Conservation (phyloP, 2,888 invertebrate species). For the Patella caerulea region DNA sequence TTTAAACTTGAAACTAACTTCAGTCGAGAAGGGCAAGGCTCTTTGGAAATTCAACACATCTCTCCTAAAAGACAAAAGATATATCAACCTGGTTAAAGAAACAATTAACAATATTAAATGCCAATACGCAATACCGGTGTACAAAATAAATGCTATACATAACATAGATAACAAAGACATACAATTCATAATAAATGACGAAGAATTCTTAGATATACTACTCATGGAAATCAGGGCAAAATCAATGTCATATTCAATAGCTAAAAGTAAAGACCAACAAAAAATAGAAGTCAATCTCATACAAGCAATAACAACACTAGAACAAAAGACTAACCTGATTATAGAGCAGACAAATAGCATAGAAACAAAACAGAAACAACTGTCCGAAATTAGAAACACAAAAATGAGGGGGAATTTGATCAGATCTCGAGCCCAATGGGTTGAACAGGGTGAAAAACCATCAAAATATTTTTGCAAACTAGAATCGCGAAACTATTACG, state of each 20-base stretch:
- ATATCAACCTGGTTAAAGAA: slow-evolving; percentile 16
- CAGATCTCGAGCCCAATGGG: slow-evolving; percentile 12
- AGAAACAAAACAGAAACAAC: slow-evolving; percentile 9
- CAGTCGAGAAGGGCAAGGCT: slow-evolving; percentile 13
- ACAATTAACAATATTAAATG: slow-evolving; percentile 12
- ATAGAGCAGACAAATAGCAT: neutral
- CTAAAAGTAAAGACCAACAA: neutral
- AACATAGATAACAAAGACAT: slow-evolving; percentile 14
- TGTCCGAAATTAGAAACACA: neutral
- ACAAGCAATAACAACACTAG: neutral
- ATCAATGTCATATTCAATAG: slow-evolving; percentile 16
- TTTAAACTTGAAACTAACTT: slow-evolving; percentile 1
- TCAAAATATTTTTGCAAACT: slow-evolving; percentile 28
- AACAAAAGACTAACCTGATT: neutral
- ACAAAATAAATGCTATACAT: slow-evolving; percentile 16
- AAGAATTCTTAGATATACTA: slow-evolving; percentile 25
- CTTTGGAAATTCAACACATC: slow-evolving; percentile 29
- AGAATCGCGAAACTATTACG: slow-evolving; percentile 14
- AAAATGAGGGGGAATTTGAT: slow-evolving; percentile 15
- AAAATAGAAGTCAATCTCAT: neutral
- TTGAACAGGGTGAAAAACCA: slow-evolving; percentile 24
- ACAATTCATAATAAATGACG: slow-evolving; percentile 22
- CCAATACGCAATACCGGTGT: slow-evolving; percentile 22
- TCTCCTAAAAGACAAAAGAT: slow-evolving; percentile 18
- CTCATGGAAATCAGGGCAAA: slow-evolving; percentile 7